Conservation (phyloP, 2,797 vertebrate genomes). For the Crypturellus tataupa region DNA sequence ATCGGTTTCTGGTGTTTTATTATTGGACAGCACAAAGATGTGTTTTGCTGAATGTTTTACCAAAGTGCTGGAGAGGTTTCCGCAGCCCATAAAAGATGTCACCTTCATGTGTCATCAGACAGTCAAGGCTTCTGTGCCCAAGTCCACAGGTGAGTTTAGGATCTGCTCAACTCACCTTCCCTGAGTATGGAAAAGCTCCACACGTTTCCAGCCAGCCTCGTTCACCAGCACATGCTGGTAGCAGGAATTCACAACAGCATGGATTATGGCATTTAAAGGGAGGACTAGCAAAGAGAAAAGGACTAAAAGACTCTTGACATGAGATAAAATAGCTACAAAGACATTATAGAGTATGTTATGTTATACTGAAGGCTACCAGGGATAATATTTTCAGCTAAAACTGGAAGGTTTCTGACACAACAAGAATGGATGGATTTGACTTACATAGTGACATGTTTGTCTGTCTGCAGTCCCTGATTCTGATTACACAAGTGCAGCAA, state of each 20-base stretch:
- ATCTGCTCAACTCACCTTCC: not conserved
- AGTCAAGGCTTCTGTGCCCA: not conserved
- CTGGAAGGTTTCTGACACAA: not conserved
- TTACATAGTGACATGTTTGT: not conserved
- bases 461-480: not conserved
- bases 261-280: too few species aligned
- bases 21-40: not conserved
- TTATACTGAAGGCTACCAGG: not conserved
- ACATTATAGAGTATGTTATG: not conserved
- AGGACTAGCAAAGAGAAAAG: not conserved
- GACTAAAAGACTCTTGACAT: not conserved
- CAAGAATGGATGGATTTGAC: not conserved
- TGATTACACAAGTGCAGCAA: not conserved
- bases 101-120: not conserved
- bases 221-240: not conserved
- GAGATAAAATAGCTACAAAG: not conserved
- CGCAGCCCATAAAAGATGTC: too few species aligned
- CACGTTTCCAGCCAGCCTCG: too few species aligned
- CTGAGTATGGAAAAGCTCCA: not conserved
- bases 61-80: too few species aligned
- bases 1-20: not conserved
- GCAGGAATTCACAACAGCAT: not conserved
- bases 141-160: not conserved
- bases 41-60: too few species aligned
- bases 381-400: not conserved